Evolutionary conservation across 1,140 invertebrate genomes (phyloP).

Genomic region (Bombus consobrinus): DNA sequence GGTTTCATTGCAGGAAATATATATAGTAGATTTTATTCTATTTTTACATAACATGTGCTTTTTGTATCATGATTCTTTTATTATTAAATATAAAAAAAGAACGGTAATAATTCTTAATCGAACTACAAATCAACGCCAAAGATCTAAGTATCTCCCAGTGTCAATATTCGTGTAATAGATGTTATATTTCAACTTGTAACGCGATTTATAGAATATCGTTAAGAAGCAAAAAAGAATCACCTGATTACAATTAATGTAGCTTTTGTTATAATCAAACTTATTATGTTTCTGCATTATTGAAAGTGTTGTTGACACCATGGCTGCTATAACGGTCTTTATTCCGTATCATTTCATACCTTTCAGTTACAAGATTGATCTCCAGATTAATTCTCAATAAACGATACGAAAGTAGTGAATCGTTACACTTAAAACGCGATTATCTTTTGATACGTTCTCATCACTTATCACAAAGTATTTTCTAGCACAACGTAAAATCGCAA

Average conservation of each 20-base stretch:
- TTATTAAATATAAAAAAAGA: not conserved
- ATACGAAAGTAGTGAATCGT: not conserved
- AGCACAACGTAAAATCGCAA: constrained; percentile 7
- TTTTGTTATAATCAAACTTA: constrained; percentile 11
- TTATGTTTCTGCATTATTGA: constrained; percentile 3
- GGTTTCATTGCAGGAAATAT: constrained; percentile 13
- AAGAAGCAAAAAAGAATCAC: not conserved
- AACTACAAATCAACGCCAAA: constrained; percentile 20
- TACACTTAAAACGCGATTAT: not conserved
- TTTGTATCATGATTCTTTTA: constrained; percentile 47
- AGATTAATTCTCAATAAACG: not conserved
- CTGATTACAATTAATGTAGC: constrained; percentile 13
- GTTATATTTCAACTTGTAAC: constrained; percentile 32
- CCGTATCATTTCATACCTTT: not conserved
- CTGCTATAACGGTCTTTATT: not conserved
- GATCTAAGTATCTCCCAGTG: constrained; percentile 35
- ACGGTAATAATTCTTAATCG: constrained; percentile 13
- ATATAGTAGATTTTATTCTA: constrained; percentile 47
- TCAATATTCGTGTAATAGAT: constrained; percentile 49
- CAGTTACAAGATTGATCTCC: not conserved
- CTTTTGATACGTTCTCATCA: constrained; percentile 8
- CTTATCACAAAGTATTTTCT: not conserved
- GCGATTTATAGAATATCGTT: constrained; percentile 24
- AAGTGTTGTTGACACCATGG: not conserved
- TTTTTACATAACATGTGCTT: constrained; percentile 51